A percentile compares a stretch with the other conserved stretches of the same genome.
These are phyloP conservation scores for Lithophane semibrunnea DNA, from an alignment of 2,888 invertebrate species.

Conservation along the genomic window DNA sequence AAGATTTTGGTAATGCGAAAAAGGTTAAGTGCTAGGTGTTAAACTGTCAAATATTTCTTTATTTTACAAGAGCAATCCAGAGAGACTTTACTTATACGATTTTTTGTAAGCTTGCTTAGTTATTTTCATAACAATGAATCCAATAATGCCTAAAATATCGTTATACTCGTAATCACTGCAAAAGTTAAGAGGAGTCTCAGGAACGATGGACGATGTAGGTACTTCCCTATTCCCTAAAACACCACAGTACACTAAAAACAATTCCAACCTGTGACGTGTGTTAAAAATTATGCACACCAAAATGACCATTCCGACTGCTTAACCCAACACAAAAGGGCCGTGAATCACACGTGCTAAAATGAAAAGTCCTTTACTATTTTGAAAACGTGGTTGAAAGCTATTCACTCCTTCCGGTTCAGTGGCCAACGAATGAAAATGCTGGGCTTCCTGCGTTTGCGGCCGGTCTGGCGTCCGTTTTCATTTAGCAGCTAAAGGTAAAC, in stretches of 20 bases:
- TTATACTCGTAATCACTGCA: not conserved
- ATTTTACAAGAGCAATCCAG: not conserved
- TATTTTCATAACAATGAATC: not conserved
- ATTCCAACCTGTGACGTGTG: constrained; percentile 15
- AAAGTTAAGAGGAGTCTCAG: not conserved
- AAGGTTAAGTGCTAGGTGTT: constrained; percentile 17
- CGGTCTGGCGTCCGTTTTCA: constrained; percentile 63
- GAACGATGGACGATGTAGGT: not conserved
- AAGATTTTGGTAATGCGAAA: constrained; percentile 24
- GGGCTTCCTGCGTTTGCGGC: constrained; percentile 59
- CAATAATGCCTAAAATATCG: not conserved
- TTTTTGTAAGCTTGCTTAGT: not conserved
- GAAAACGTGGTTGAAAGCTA: constrained; percentile 63
- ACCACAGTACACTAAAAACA: constrained; percentile 3
- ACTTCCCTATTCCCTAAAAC: not conserved
- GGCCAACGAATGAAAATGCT: constrained; percentile 66
- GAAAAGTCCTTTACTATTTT: constrained; percentile 66
- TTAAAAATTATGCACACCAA: constrained; percentile 43
- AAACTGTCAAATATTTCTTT: constrained; percentile 21
- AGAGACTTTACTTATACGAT: not conserved
- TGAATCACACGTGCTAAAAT: constrained; percentile 58
- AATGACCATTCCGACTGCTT: constrained; percentile 48
- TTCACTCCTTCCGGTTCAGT: constrained; percentile 63
- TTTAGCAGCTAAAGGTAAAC: constrained; percentile 59
- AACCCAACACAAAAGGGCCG: constrained; percentile 41